Conservation (phyloP, 2,888 invertebrate species). For the Drosophila trichaetosa region DNA sequence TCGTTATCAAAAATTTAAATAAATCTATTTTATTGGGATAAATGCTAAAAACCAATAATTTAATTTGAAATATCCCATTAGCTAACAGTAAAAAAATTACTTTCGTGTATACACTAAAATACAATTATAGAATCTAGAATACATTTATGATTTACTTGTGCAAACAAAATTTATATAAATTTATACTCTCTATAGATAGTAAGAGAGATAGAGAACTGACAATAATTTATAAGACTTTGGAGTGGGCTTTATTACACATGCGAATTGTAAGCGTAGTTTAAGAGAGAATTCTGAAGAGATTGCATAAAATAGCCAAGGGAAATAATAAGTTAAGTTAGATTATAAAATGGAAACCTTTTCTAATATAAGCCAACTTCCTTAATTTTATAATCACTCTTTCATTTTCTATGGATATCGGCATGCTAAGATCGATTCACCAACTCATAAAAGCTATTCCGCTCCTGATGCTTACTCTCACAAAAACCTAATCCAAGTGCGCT, state of each 20-base stretch:
- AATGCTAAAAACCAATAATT: neutral
- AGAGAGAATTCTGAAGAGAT: slow-evolving; percentile 69
- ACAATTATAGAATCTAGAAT: neutral
- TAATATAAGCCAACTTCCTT: neutral
- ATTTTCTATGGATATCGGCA: neutral
- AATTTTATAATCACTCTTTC: neutral
- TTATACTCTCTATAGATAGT: neutral
- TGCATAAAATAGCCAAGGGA: slow-evolving; percentile 70
- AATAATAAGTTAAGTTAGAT: slow-evolving; percentile 58
- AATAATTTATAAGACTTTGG: neutral
- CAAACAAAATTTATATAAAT: neutral
- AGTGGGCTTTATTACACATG: neutral
- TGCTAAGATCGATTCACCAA: neutral
- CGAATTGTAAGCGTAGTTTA: neutral
- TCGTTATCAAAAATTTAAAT: neutral
- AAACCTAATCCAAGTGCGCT: slow-evolving; percentile 1
- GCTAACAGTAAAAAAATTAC: neutral
- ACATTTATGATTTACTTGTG: neutral
- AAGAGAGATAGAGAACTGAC: neutral
- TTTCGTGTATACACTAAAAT: neutral
- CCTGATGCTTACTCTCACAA: neutral
- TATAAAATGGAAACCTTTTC: neutral
- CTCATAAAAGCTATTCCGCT: neutral
- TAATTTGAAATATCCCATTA: neutral
- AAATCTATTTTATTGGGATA: neutral